Evolutionary conservation across 2,888 invertebrate genomes (phyloP), one percentile per base, ranked within the genome.

Genomic region (Fragum fragum): DNA sequence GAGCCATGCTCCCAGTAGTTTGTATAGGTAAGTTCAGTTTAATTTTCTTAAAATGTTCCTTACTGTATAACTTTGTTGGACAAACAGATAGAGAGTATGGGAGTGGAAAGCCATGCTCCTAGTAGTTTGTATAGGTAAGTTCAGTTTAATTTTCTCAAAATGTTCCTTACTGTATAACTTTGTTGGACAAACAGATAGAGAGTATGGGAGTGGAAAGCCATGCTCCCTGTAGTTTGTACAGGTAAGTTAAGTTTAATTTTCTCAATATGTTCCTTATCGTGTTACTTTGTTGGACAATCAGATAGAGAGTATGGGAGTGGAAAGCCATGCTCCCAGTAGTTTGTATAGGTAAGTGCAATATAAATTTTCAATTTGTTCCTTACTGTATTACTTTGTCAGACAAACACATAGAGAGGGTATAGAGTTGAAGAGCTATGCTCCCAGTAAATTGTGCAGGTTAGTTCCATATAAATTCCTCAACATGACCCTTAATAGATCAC

Each of bases 31-130:
- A 61, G 63, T 91, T 91, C 39, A 70, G 91, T 26, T 79, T 91
- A 61, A 91, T 89, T 73, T 87, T 91, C 32, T 91, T 92, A 6
- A 89, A 91, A 9, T 88, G 90, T 71, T 93, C 93, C 5, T 87
- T 97, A 6, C 94, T 97, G 7, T 97, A 97, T 90, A 96, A 96
- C 79, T 96, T 97, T 87, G 96, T 97, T 0, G 96, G 96, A 83
- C 96, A 96, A 88, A 96, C 97, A 5, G n/a, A 94, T 97, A 42
- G 97, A 97, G 89, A 96, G 96, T 90, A 95, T 97, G 53, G 97
- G 97, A 7, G 95, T 95, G 14, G 95, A 95, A 83, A 91, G 81
- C 21, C 87, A 89, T 73, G 85, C 86, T 18, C 83, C 81, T 5
- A 86, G 83, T 63, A 75, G 76, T n/a, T 53, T 76, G 18, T 70